Evolutionary conservation across 2,888 invertebrate species (phyloP).

Genomic region (Lasioglossum figueresi): DNA sequence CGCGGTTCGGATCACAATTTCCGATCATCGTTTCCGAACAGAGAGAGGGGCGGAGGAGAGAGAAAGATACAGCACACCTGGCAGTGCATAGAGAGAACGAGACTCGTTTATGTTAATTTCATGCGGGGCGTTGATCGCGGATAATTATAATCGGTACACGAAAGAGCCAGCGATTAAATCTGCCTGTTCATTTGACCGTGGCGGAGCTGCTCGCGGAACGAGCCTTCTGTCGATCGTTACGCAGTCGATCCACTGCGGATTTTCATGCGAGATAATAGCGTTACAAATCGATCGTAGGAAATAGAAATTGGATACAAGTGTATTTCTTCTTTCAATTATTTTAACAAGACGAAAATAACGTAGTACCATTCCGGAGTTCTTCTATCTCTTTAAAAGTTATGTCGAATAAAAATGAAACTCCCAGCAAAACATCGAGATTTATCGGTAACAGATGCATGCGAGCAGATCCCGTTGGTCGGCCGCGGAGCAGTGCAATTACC

Average conservation of each 20-base stretch:
- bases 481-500: background rate
- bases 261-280: background rate
- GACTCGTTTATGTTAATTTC: slow-evolving; percentile 76
- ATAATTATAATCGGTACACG: slow-evolving; percentile 72
- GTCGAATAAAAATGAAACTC: background rate
- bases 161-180: slow-evolving; percentile 76
- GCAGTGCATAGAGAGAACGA: slow-evolving; percentile 40
- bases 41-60: background rate
- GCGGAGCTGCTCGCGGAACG: slow-evolving; percentile 32
- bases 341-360: background rate
- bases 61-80: background rate
- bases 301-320: background rate
- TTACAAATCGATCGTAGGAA: background rate
- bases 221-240: background rate
- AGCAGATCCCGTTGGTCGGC: background rate
- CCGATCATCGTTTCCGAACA: no score
- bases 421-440: background rate
- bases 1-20: background rate
- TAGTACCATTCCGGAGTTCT: background rate
- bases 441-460: background rate
- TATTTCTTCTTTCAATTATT: background rate
- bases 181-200: slow-evolving; percentile 69
- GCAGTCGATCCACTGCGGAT: background rate
- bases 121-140: slow-evolving; percentile 70
- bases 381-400: background rate